These are phyloP conservation scores for Dimorphilus gyrociliatus DNA, from an alignment of 2,888 invertebrate species.

Conservation along the genomic window DNA sequence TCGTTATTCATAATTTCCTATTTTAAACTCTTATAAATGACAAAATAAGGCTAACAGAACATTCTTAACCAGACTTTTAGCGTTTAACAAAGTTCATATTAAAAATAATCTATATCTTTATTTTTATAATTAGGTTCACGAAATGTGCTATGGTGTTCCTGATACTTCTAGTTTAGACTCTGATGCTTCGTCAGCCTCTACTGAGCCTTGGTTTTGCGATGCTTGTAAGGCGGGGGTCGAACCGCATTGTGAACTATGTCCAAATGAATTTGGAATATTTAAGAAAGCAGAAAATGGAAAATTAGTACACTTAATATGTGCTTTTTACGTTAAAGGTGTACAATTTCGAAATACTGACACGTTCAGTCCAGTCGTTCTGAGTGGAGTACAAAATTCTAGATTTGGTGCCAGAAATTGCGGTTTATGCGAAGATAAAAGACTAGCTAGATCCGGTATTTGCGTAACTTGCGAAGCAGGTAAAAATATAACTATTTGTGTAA, in stretches of 20 bases:
- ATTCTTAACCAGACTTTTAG: too few species aligned
- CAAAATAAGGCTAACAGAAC: too few species aligned
- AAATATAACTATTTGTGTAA: too few species aligned
- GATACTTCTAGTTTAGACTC: constrained; percentile 79
- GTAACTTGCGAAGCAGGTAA: constrained; percentile 94
- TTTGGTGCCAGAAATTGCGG: constrained; percentile 88
- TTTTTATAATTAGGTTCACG: too few species aligned
- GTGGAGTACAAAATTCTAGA: constrained; percentile 90
- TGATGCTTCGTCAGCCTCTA: constrained; percentile 80
- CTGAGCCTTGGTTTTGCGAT: constrained; percentile 99
- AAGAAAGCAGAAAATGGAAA: constrained; percentile 94
- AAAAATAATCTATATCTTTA: too few species aligned
- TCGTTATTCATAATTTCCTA: too few species aligned
- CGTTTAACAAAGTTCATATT: too few species aligned
- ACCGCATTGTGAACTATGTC: constrained; percentile 85
- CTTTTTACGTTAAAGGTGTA: constrained; percentile 88
- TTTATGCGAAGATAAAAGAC: constrained; percentile 68
- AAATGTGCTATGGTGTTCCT: constrained; percentile 83
- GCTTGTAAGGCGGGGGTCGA: constrained; percentile 79
- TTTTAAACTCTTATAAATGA: too few species aligned
- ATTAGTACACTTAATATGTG: constrained; percentile 76
- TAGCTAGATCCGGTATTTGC: constrained; percentile 79
- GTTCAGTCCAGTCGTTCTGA: constrained; percentile 71
- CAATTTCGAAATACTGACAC: constrained; percentile 68
- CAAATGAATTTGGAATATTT: constrained; percentile 71